Evolutionary conservation across 2,113 vertebrate genomes (phyloP), one percentile per base, ranked within the genome.

Genomic region (Larimichthys polyactis): DNA sequence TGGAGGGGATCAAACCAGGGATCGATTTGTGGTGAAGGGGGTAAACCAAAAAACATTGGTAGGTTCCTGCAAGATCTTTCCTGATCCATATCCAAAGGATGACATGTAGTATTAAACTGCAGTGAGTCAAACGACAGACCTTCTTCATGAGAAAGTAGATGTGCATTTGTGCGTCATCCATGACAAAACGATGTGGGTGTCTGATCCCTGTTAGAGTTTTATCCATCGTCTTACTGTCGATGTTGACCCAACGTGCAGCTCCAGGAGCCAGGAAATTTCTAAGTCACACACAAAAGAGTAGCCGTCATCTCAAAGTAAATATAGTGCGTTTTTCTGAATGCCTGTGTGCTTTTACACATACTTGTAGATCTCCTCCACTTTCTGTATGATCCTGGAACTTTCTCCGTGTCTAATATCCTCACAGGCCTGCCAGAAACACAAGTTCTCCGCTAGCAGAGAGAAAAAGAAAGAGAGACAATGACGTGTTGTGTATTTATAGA

Each of bases 141-240:
- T 99, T 99, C 93, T 99, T 99, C 97, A 99, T 99, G 67, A 99
- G 96, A 94, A 97, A 96, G 94, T 99, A 98, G 91, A 99, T 97
- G 88, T 99, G 98, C 95, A 97, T 96, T 86, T 98, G 97, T 0
- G 98, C 98, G 0, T 96, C 96, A 0, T 99, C 97, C 92, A 99
- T 94, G 66, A 97, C 95, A 0, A 97, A 97, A 75, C 96, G 97
- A 67, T 99, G 96, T 0, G 98, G 97, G 0, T 24, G 94, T 86
- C 91, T 90, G 83, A 99, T 94, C 22, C 97, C 97, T 68, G 95
- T 92, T 68, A 99, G 92, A 0, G 98, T 99, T 84, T 91, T 88
- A 85, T 96, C 97, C 98, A 99, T 99, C 0, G 98, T 99, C 87
- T 95, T 96, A 71, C 98, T 99, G 94, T 99, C 97, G 0, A 99